Conservation (phyloP, 1,140 invertebrate species). For the Drosophila nigromelanica region DNA sequence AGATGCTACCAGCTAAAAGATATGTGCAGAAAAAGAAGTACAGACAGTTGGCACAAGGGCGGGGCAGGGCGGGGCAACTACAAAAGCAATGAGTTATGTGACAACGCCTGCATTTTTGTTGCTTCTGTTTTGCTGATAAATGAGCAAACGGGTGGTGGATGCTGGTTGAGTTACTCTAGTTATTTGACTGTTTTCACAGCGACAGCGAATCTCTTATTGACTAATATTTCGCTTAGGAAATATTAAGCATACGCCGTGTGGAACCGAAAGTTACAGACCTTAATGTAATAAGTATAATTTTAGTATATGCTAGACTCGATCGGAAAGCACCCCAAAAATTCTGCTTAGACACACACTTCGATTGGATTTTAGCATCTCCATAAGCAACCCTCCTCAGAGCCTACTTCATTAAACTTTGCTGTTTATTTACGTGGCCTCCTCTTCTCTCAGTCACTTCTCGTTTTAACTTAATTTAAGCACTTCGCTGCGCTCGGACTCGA, state of each 20-base stretch:
- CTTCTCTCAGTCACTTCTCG: conserved; percentile 5
- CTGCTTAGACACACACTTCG: not conserved
- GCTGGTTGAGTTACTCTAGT: conserved; percentile 7
- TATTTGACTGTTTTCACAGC: conserved; percentile 16
- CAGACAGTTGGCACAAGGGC: not conserved
- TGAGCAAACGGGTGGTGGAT: conserved; percentile 27
- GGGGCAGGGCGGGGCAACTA: not conserved
- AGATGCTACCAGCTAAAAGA: conserved; percentile 22
- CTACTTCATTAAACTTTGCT: conserved; percentile 40
- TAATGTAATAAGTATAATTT: no score
- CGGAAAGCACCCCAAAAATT: not conserved
- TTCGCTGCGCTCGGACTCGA: conserved; percentile 7
- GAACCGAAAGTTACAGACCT: no score
- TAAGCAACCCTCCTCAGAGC: conserved; percentile 3
- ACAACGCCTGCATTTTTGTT: conserved; percentile 44
- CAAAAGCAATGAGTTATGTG: conserved; percentile 66
- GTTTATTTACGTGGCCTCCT: conserved; percentile 27
- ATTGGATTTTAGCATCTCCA: conserved; percentile 5
- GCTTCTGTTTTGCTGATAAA: conserved; percentile 50
- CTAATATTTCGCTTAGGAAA: not conserved
- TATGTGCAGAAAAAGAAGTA: conserved; percentile 24
- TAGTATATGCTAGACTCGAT: no score
- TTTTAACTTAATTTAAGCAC: conserved; percentile 53
- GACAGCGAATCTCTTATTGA: not conserved
- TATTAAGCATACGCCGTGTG: conserved; percentile 29